Percentiles rank a stretch among this genome's conserved stretches.
Evolutionary conservation across 2,888 invertebrate genomes (phyloP).

Genomic region (Idaea biselata): DNA sequence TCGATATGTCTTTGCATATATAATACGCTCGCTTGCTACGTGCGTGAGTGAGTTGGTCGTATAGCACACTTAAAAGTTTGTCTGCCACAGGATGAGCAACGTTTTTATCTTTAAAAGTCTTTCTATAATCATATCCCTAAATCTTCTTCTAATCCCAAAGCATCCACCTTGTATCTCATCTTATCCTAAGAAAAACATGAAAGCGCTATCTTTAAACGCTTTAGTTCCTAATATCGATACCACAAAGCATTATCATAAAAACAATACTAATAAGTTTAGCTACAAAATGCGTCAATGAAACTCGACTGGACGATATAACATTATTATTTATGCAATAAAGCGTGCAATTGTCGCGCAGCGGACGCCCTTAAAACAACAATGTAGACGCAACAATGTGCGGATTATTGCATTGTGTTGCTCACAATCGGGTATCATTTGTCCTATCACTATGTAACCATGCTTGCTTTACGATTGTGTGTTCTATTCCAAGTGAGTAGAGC

Average conservation of each 20-base stretch:
- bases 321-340: slow-evolving; percentile 81
- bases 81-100: too few relatives aligned
- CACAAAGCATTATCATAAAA: slow-evolving; percentile 5
- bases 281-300: slow-evolving; percentile 66
- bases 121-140: too few relatives aligned
- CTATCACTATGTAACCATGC: slow-evolving; percentile 49
- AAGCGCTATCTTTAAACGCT: not conserved
- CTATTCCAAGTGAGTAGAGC: slow-evolving; percentile 24
- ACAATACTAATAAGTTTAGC: slow-evolving; percentile 49
- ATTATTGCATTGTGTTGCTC: slow-evolving; percentile 80
- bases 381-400: slow-evolving; percentile 78
- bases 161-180: too few relatives aligned
- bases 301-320: slow-evolving; percentile 71
- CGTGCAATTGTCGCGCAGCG: slow-evolving; percentile 73
- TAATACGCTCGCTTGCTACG: too few relatives aligned
- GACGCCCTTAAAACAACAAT: slow-evolving; percentile 81
- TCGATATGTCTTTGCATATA: too few relatives aligned
- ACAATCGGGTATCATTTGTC: slow-evolving; percentile 68
- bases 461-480: slow-evolving; percentile 20
- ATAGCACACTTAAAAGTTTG: too few relatives aligned
- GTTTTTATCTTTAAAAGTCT: too few relatives aligned
- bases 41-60: too few relatives aligned
- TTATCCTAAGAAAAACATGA: not conserved
- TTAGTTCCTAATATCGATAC: not conserved
- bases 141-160: too few relatives aligned